These are phyloP conservation scores for Drosophila mayaguana DNA, from an alignment of 2,888 invertebrate genomes.

Conservation along the genomic window DNA sequence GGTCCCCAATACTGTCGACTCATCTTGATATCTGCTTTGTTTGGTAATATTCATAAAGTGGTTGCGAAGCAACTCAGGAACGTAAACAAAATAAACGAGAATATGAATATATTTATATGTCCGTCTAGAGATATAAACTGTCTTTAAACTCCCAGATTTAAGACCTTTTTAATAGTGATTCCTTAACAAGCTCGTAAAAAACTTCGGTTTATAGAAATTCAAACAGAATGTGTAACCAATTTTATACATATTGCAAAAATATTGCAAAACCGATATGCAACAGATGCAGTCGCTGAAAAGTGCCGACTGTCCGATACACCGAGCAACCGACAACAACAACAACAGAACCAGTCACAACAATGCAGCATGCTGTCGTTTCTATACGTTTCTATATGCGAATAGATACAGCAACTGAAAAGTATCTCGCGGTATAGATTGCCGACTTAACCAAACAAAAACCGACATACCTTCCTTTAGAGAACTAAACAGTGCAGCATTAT, in stretches of 20 bases:
- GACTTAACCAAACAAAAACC: not conserved
- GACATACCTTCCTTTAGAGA: slow-evolving; percentile 3
- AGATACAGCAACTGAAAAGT: slow-evolving; percentile 1
- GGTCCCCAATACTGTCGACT: slow-evolving; percentile 28
- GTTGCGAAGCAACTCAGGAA: slow-evolving; percentile 18
- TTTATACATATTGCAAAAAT: slow-evolving; percentile 6
- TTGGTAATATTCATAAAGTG: slow-evolving; percentile 12
- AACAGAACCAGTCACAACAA: slow-evolving; percentile 14
- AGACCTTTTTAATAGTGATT: not conserved
- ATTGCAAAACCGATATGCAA: slow-evolving; percentile 8
- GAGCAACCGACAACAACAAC: not conserved
- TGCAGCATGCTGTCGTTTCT: not conserved
- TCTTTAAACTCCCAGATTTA: not conserved
- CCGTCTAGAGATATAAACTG: not conserved
- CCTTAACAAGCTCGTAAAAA: not conserved
- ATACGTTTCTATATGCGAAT: slow-evolving; percentile 3
- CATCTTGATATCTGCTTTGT: slow-evolving; percentile 32
- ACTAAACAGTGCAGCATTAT: not conserved
- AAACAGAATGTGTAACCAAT: slow-evolving; percentile 8
- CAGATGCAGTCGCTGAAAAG: not conserved
- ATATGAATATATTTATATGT: not conserved
- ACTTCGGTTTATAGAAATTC: not conserved
- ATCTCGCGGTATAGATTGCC: slow-evolving; percentile 1
- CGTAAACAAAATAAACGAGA: slow-evolving; percentile 5
- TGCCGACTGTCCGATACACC: not conserved